These are phyloP conservation scores for Mixornis gularis DNA, from an alignment of 2,113 vertebrate species.

Conservation along the genomic window DNA sequence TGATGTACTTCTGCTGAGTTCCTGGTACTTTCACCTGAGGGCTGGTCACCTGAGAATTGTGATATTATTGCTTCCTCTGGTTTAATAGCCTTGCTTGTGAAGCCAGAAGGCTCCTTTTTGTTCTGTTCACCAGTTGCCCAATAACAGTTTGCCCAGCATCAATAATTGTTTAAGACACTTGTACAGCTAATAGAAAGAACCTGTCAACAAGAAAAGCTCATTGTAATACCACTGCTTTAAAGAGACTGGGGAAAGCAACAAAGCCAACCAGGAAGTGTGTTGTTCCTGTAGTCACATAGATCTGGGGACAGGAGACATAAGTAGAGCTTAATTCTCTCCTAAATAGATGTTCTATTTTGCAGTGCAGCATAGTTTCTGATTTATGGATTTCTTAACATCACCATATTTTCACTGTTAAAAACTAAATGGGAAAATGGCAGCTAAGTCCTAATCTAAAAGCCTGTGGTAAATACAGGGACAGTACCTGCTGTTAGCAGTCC, in stretches of 20 bases:
- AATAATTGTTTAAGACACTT: slow-evolving; percentile 14
- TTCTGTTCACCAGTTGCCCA: background rate
- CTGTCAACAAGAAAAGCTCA: background rate
- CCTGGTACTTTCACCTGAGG: background rate
- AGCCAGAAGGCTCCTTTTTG: background rate
- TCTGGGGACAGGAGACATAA: background rate
- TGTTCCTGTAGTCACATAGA: background rate
- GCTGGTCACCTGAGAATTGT: background rate
- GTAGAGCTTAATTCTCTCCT: background rate
- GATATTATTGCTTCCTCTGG: background rate
- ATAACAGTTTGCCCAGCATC: background rate
- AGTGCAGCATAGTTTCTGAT: background rate
- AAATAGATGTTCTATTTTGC: background rate
- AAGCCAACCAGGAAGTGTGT: background rate
- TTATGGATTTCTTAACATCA: background rate
- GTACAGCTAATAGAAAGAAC: slow-evolving; percentile 3
- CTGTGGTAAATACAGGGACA: background rate
- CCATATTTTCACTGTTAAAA: background rate
- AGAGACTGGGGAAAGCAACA: background rate
- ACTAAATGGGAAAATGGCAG: background rate
- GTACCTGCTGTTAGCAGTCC: background rate
- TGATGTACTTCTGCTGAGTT: background rate
- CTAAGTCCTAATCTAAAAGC: background rate
- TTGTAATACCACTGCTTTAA: background rate
- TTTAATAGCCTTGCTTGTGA: background rate